Conservation (phyloP, 2,888 invertebrate species). For the Eupelmus urozonus region DNA sequence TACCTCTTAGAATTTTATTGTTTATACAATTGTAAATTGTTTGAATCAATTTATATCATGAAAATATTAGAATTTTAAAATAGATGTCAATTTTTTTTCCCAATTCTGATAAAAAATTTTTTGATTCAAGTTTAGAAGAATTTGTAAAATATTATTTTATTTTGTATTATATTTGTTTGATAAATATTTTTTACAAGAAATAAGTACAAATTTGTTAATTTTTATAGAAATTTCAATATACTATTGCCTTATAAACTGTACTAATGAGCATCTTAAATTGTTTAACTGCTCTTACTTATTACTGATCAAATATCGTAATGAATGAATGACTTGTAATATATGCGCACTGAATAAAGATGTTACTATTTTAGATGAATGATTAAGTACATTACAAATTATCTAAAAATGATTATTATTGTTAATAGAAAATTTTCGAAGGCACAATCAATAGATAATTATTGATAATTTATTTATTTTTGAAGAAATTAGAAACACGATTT, state of each 20-base stretch:
- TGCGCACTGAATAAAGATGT: constrained; percentile 76
- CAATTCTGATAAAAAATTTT: no score
- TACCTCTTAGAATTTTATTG: not conserved
- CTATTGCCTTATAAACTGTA: constrained; percentile 29
- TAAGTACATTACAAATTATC: constrained; percentile 19
- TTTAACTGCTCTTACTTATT: constrained; percentile 61
- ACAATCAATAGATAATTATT: constrained; percentile 1
- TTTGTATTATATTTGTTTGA: not conserved
- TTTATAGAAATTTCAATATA: constrained; percentile 2
- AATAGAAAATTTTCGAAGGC: constrained; percentile 7
- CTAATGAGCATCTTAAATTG: constrained; percentile 64
- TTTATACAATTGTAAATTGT: constrained; percentile 5
- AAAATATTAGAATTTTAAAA: no score
- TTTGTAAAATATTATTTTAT: no score
- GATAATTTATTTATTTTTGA: constrained; percentile 17
- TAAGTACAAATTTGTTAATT: not conserved
- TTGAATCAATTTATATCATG: no score
- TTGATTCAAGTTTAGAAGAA: not conserved
- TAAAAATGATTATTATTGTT: not conserved
- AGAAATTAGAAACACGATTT: constrained; percentile 25
- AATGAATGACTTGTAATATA: constrained; percentile 75
- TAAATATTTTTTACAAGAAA: not conserved
- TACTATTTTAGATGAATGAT: constrained; percentile 72
- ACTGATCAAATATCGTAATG: constrained; percentile 51
- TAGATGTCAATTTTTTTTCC: no score